Evolutionary conservation across 1,140 invertebrate genomes (phyloP), one percentile per base, ranked within the genome.

Genomic region (Trichonephila clavata): DNA sequence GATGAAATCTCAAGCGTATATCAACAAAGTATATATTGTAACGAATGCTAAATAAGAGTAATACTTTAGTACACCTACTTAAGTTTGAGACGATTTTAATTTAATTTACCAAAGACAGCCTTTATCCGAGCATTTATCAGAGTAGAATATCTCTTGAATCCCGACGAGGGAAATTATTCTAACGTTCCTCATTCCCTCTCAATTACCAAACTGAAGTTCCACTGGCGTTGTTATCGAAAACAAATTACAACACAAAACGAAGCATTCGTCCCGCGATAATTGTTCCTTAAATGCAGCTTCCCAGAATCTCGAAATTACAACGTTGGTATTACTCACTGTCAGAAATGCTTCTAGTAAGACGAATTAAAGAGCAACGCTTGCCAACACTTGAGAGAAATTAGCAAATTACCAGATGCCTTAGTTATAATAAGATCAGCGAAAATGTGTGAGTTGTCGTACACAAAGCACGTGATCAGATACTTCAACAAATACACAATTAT

Each of bases 321-420:
- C 50, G 10, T 16, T 14, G 24, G 43, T 24, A 84, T 84, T 57
- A 16, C 43, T 84, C 50, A 57, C 24, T 84, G 81, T 84, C 81
- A 59, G 81, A 84, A 32, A 59, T 24, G 13, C 4, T 84, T 84
- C 81, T 24, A 57, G 21, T 24, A 24, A 59, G n/a, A 59, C 81
- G 43, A 84, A 84, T 84, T 84, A 84, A 84, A 59, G 43, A 50
- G 81, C 81, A 50, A 24, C n/a, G 81, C 24, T 57, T 14, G 81
- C 81, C 21, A 59, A n/a, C 43, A 24, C 57, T 57, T n/a, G 20
- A 21, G 20, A 59, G 43, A n/a, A 84, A 84, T 84, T 16, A 16
- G 43, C 14, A 57, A 84, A 84, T 84, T 50, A 57, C 21, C 43
- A 59, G 81, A 24, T 84, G 81, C 50, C 81, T 50, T 21, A 57